A percentile compares a stretch with the other conserved stretches of the same genome.
phyloP scores from a whole-genome alignment of 2,797 vertebrate species.

The Eulemur mongoz region DNA sequence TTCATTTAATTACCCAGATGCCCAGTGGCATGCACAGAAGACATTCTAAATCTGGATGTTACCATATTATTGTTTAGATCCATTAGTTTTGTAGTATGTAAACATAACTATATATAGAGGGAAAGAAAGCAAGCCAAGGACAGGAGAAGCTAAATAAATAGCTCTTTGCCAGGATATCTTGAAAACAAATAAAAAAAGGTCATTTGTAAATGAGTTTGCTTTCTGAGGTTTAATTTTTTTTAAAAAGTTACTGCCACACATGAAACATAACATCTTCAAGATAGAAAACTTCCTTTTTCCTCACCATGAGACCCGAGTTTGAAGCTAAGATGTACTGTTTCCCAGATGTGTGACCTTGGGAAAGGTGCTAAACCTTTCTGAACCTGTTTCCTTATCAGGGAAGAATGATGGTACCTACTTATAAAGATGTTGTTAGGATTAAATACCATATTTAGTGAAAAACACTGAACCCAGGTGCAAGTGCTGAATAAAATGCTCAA shows the following conservation, averaged over 20 bases:
- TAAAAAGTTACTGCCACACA: background rate
- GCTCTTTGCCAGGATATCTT: background rate
- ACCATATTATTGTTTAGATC: background rate
- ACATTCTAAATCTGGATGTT: background rate
- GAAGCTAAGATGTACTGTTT: background rate
- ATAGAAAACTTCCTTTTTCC: background rate
- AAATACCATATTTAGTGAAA: background rate
- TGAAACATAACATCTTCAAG: background rate
- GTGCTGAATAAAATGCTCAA: background rate
- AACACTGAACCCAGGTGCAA: background rate
- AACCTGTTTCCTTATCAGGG: background rate
- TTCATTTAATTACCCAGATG: conserved; percentile 33
- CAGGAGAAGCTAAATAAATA: background rate
- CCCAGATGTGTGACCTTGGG: background rate
- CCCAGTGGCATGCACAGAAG: background rate
- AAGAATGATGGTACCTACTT: background rate
- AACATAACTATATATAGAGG: background rate
- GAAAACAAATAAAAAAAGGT: background rate
- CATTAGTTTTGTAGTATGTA: background rate
- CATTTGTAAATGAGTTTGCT: background rate
- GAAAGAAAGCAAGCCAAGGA: background rate
- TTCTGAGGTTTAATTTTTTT: background rate
- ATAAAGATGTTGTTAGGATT: background rate
- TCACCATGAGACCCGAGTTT: background rate
- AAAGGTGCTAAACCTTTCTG: background rate